Evolutionary conservation across 1,140 invertebrate genomes (phyloP).

Genomic region (roundworm (Caenorhabditis elegans)): DNA sequence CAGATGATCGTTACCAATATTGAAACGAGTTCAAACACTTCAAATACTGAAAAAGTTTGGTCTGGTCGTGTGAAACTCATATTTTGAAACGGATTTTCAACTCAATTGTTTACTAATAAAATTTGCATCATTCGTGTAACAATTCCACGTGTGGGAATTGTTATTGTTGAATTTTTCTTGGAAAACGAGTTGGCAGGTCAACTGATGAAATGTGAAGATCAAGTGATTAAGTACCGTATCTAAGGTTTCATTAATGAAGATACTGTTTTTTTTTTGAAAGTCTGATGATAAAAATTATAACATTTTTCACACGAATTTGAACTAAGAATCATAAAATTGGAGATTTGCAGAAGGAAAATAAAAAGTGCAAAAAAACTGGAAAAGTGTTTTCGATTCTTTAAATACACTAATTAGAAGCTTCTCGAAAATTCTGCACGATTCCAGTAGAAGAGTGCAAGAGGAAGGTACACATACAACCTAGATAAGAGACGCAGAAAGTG

Average conservation of each 20-base stretch:
- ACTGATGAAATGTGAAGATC: background rate
- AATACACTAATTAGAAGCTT: no score
- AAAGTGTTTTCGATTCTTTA: no score
- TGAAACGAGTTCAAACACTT: background rate
- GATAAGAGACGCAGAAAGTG: background rate
- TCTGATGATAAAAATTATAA: no score
- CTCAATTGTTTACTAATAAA: background rate
- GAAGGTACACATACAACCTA: no score
- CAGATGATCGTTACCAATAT: background rate
- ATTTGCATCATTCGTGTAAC: background rate
- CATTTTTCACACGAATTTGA: no score
- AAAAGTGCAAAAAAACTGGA: background rate
- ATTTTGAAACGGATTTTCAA: no score
- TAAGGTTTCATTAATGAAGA: background rate
- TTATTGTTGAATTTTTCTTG: no score
- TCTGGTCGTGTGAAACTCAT: no score
- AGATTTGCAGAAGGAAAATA: background rate
- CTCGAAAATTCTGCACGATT: background rate
- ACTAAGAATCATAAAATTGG: background rate
- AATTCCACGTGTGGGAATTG: background rate
- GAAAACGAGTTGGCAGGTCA: no score
- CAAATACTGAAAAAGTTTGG: background rate
- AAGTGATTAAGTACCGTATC: background rate
- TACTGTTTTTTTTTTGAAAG: no score
- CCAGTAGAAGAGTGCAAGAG: background rate